Percentiles rank a stretch among this genome's conserved stretches.
Conservation (phyloP, 2,113 vertebrate genomes). For the Xerus inauris region DNA sequence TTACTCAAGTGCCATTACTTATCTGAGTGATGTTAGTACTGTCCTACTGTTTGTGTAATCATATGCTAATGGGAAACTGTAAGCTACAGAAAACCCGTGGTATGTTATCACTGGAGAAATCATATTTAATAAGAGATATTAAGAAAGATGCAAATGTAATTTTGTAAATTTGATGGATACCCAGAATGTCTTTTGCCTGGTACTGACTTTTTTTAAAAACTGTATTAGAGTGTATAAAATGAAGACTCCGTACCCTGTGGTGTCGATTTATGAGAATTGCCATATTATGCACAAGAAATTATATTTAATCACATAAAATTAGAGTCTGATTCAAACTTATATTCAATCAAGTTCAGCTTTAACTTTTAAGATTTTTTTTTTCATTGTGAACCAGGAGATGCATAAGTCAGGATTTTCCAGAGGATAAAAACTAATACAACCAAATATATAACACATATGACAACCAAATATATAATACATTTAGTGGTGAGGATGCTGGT, state of each 20-base stretch:
- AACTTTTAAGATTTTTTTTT: conserved; percentile 6
- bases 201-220: background rate
- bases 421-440: background rate
- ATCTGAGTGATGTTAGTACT: background rate
- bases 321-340: background rate
- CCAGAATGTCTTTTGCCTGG: background rate
- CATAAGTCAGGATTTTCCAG: background rate
- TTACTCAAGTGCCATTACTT: background rate
- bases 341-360: conserved; percentile 29
- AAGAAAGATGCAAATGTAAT: conserved; percentile 47
- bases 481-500: background rate
- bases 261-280: conserved; percentile 15
- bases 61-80: background rate
- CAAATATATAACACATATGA: background rate
- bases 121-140: background rate
- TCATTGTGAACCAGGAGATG: background rate
- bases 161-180: conserved; percentile 1
- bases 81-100: background rate
- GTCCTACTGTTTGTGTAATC: background rate
- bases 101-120: conserved; percentile 31
- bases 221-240: background rate
- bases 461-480: too few relatives aligned
- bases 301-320: conserved; percentile 40
- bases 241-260: background rate
- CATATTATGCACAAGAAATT: background rate